Evolutionary conservation across 1,140 invertebrate species (phyloP), one percentile per base, ranked within the genome.

Genomic region (Sitophilus oryzae): DNA sequence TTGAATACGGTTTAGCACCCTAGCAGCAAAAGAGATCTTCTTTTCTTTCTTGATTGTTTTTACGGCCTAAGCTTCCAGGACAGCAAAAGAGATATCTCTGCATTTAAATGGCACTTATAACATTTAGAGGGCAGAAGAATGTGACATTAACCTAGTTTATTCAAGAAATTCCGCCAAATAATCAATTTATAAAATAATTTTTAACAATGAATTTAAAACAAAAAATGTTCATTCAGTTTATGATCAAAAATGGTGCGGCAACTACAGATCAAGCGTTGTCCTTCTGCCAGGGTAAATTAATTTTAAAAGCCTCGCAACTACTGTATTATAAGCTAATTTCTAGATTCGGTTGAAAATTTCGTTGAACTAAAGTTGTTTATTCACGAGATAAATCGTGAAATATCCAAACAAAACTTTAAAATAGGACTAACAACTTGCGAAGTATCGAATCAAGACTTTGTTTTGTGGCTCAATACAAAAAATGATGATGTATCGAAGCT

Each of bases 391-490:
- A 67, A 67, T 40, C 56, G 53, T 25, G 53, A 62, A 45, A 65
- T 67, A 48, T 46, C 40, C 15, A 56, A 59, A 20, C 62, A 67
- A 30, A 48, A 40, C 11, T 66, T 63, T 37, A 65, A 65, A 56
- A 60, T 67, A 23, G 56, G 52, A 9, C 30, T 58, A 10, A 44
- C n/a, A 16, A 57, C 35, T 23, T 67, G 66, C 50, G 66, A 67
- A 56, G 53, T 67, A 34, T 65, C 62, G 8, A 49, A 58, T 20
- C 20, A 65, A 43, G 42, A 61, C n/a, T 16, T 58, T 9, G 16
- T 67, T 5, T 30, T 65, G 19, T 62, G 63, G 60, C 11, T 63
- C 5, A 66, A 67, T 49, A 57, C 57, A 16, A 62, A 59, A 51
- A 61, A 59, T 51, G 66, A 67, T 55, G 41, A 63, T 14, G 50